Percentiles rank a stretch among this genome's conserved stretches.
These are phyloP conservation scores for Eulimnadia texana DNA, from an alignment of 1,140 invertebrate genomes.

Conservation along the genomic window DNA sequence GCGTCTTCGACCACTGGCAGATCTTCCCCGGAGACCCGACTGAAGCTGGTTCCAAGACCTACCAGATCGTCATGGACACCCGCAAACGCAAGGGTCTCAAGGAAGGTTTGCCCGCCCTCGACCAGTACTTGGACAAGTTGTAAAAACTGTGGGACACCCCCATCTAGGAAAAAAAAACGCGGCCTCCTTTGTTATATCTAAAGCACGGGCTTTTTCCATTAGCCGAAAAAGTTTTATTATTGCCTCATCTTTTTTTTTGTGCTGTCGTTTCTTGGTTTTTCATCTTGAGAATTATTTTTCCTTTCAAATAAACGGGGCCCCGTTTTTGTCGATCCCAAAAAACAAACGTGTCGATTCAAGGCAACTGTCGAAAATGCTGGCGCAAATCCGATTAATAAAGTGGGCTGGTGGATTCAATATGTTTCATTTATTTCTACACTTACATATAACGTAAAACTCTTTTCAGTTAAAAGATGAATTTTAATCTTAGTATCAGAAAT, in stretches of 20 bases:
- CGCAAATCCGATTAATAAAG: background rate
- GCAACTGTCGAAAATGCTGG: background rate
- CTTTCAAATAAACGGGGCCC: background rate
- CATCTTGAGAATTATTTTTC: background rate
- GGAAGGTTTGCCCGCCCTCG: conserved; percentile 84
- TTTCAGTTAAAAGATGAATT: too few species aligned
- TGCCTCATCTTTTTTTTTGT: background rate
- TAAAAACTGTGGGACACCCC: conserved; percentile 38
- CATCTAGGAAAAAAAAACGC: background rate
- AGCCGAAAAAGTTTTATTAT: background rate
- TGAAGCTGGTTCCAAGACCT: conserved; percentile 63
- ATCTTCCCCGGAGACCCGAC: conserved; percentile 87
- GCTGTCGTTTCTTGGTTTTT: background rate
- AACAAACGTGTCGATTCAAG: background rate
- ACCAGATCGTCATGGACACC: conserved; percentile 74
- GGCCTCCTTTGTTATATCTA: background rate
- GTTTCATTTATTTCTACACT: background rate
- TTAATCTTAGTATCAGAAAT: too few species aligned
- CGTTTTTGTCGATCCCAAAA: background rate
- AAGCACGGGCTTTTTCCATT: background rate
- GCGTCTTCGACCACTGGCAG: conserved; percentile 99
- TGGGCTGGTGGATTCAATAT: background rate
- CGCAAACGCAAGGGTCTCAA: conserved; percentile 99
- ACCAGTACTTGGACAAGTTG: conserved; percentile 87
- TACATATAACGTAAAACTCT: too few species aligned